Base-by-base conservation (phyloP, 2,888 invertebrate genomes). In the Villa cingulata region DNA sequence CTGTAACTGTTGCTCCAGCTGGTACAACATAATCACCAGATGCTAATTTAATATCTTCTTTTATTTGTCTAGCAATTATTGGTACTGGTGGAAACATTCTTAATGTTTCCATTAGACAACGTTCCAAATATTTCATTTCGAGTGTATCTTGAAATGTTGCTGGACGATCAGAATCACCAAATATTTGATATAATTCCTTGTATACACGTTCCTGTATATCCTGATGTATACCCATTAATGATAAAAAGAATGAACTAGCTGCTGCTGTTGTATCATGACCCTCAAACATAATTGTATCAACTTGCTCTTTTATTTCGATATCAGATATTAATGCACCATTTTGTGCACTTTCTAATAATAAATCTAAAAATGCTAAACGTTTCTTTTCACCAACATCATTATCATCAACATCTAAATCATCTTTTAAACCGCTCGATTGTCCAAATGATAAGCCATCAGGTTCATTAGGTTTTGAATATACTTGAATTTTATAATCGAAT, bases 261-360 rank as follows among this genome's bases (percentile, higher is more conserved):
- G 86, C 83, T 4, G 86, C 85, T 3, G 86, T 86, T 2, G 86
- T 87, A 58, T 86, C 86, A 62, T 86, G 86, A 39, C 85, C 86
- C 77, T 91, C 83, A 63, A 86, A 86, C 86, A 87, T 86, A 56
- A 87, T 86, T 0, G 86, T 86, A 62, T 86, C 81, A 1, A 86
- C 86, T 75, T 87, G 84, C 62, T 87, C 86, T 57, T 82, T 81
- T 55, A 87, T 83, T 69, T 87, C 86, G 53, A 80, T 77, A 51
- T 86, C 86, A 23, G 79, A 76, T 47, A 86, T 75, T 38, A 75
- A 76, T 47, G 74, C 80, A 10, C 83, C 81, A 50, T 81, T 83
- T 53, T 81, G 80, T 49, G 84, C 77, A 56, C 84, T 79, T 63
- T 87, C 86, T 44, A 92, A 72, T 57, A 92, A 73, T 54, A 89